Evolutionary conservation across 1,140 invertebrate species (phyloP), one percentile per base, ranked within the genome.

Genomic region (Subanguina moxae): DNA sequence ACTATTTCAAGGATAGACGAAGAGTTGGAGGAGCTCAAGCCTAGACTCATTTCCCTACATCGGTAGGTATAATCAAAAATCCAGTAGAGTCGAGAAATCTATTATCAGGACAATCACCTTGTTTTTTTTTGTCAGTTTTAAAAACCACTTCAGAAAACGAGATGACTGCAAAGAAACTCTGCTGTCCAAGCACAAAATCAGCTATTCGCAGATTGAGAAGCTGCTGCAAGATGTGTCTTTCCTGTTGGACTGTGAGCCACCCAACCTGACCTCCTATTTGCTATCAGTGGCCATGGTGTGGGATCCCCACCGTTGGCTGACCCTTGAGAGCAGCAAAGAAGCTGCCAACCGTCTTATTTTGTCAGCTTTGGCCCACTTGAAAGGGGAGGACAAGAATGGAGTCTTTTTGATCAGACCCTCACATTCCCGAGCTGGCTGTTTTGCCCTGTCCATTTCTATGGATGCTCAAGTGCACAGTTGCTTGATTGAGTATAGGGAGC

Each of bases 381-480:
- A 43, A 11, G 30, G 38, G 19, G 43, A 45, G 13, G 48, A 64
- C 0, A 72, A 32, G n/a, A 59, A 76, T 57, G 75, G 75, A 1
- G 58, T 77, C n/a, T 76, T 76, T 30, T 59, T 76, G 7, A 78
- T 76, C 19, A 42, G 75, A 17, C 76, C 77, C 1, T 76, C 73
- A 27, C 25, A 45, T 19, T 73, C 75, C 8, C 73, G 61, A 38
- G 48, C 70, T 19, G 75, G 77, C 7, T 76, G 42, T 67, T 78
- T 66, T 57, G 75, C 76, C n/a, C 45, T 76, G n/a, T 38, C 43
- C 23, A 78, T 76, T 23, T 63, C 76, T 28, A 74, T 71, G 57
- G 30, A 21, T 43, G 19, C 27, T 8, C 28, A 61, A 21, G 28
- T 43, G 3, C 58, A 61, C 21, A 66, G 70, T 32, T 76, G 74